Evolutionary conservation across 64 coral and sea anemone species (phyloP), one percentile per base, ranked within the genome.

Genomic region (Stylophora pistillata): DNA sequence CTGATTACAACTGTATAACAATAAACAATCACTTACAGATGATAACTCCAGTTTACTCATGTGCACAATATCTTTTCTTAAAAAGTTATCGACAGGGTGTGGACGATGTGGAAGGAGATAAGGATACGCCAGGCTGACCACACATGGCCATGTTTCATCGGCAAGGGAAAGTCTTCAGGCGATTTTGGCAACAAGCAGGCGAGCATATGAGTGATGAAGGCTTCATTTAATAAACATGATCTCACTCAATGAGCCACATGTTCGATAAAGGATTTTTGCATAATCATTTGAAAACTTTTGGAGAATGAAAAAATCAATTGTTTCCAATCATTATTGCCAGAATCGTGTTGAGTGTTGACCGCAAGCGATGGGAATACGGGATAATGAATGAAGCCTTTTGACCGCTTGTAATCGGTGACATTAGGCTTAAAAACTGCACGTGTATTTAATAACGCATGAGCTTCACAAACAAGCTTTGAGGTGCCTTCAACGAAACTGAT

Each of bases 181-280:
- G 23, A 68, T 37, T 69, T 20, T 69, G 2, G 21, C 30, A 69
- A 0, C 30, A 25, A 69, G 15, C 31, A 84, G 80, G 69, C 80
- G 37, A 63, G 31, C 80, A 69, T 54, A 14, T 70, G 80, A 70
- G 80, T 84, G 80, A 65, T 16, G 30, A 5, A 28, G 80, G 23
- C 28, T 84, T 69, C 62, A 84, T 84, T 84, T 86, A 80, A 70
- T 92, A 92, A 86, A 92, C 90, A 78, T 65, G 58, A 66, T 53
- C 55, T 62, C 78, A 78, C 70, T 74, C 78, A 86, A 77, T 78
- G 47, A 86, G 72, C 72, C 90, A 92, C 90, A 92, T 92, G 90
- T 92, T 15, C 28, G 30, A 74, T 56, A 78, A 92, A 92, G 72
- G 90, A 16, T 77, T 87, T 92, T 92, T 92, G 90, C 90, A 92